phyloP scores from a whole-genome alignment of 2,113 vertebrate genomes.

The Columba livia region DNA sequence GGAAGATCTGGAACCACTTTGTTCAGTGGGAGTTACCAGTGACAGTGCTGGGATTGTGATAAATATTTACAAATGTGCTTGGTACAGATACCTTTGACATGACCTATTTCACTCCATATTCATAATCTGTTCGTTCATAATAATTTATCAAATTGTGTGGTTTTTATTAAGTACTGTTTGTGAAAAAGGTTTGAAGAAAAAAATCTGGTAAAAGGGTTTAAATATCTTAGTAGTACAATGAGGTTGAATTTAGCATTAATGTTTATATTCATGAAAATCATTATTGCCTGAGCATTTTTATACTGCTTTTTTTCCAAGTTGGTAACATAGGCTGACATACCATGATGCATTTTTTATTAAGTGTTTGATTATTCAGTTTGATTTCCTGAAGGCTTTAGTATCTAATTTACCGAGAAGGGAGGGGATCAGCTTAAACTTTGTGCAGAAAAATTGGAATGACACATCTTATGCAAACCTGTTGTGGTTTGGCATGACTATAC shows the following conservation, averaged over 20 bases:
- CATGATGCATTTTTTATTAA: slow-evolving; percentile 67
- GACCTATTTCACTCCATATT: slow-evolving; percentile 59
- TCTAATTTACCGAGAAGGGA: slow-evolving; percentile 8
- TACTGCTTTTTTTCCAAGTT: neutral
- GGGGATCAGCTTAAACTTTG: neutral
- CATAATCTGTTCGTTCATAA: slow-evolving; percentile 57
- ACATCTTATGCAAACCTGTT: neutral
- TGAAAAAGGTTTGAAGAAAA: slow-evolving; percentile 57
- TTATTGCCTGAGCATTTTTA: slow-evolving; percentile 57
- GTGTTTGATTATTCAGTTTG: slow-evolving; percentile 70
- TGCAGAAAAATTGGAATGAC: neutral
- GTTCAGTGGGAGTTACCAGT: neutral
- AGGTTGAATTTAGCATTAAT: slow-evolving; percentile 41
- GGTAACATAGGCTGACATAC: slow-evolving; percentile 49
- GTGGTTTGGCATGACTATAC: neutral
- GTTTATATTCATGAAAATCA: slow-evolving; percentile 57
- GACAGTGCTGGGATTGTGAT: slow-evolving; percentile 14
- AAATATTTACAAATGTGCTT: slow-evolving; percentile 47
- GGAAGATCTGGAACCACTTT: neutral
- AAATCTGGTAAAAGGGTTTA: slow-evolving; percentile 56
- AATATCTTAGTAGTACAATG: slow-evolving; percentile 63
- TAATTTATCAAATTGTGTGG: slow-evolving; percentile 34
- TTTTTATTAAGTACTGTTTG: slow-evolving; percentile 41
- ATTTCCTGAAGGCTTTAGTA: slow-evolving; percentile 63
- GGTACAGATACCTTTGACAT: slow-evolving; percentile 26